These are phyloP conservation scores for Drosophila anomalata DNA, from an alignment of 2,888 invertebrate species.

Conservation along the genomic window DNA sequence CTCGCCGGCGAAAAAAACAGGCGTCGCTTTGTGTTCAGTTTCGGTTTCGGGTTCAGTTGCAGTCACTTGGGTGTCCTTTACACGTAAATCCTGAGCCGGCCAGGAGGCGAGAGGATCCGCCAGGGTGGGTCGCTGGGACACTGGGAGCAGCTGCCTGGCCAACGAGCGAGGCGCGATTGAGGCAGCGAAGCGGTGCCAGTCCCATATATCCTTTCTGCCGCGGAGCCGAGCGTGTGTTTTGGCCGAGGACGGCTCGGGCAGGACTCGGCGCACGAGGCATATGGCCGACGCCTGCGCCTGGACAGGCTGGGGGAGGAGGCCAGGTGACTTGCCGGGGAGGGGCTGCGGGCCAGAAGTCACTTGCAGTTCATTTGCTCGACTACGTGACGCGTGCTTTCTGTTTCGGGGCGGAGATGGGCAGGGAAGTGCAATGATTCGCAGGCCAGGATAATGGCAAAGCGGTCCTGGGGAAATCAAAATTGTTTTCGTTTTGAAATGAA, in stretches of 20 bases:
- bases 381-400: slow-evolving; percentile 43
- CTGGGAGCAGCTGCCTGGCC: slow-evolving; percentile 58
- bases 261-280: slow-evolving; percentile 16
- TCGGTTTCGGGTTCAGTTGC: neutral
- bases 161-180: slow-evolving; percentile 67
- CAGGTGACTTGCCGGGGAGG: neutral
- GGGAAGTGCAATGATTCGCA: neutral
- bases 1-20: slow-evolving; percentile 2
- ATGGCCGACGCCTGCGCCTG: slow-evolving; percentile 59
- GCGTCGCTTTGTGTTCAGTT: neutral
- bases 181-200: slow-evolving; percentile 37
- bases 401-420: neutral
- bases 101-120: neutral
- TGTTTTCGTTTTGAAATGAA: slow-evolving; percentile 12
- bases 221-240: slow-evolving; percentile 43
- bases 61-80: slow-evolving; percentile 6
- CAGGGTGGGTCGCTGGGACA: slow-evolving; percentile 3
- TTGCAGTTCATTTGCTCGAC: slow-evolving; percentile 60
- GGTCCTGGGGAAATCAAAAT: slow-evolving; percentile 5
- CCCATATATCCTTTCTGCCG: slow-evolving; percentile 47
- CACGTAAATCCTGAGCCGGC: slow-evolving; percentile 34
- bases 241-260: slow-evolving; percentile 46
- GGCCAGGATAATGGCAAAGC: slow-evolving; percentile 21
- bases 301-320: neutral
- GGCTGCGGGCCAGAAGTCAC: slow-evolving; percentile 41